These are phyloP conservation scores for Jacana jacana DNA, from an alignment of 2,113 vertebrate species.

Conservation along the genomic window DNA sequence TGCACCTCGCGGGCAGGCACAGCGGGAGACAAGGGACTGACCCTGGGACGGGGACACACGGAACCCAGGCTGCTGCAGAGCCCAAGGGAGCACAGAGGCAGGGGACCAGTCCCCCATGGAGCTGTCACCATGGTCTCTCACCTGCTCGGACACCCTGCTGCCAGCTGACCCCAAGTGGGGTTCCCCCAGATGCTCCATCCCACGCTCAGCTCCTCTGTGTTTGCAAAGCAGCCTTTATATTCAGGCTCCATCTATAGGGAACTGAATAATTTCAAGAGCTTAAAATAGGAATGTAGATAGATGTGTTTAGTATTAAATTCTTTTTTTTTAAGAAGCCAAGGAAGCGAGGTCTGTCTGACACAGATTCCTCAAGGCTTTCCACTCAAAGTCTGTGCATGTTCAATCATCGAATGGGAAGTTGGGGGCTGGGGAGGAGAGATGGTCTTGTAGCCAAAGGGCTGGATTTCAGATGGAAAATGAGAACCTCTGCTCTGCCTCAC, in stretches of 20 bases:
- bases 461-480: background rate
- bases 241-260: conserved; percentile 53
- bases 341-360: conserved; percentile 27
- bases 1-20: background rate
- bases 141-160: accelerated
- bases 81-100: background rate
- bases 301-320: conserved; percentile 6
- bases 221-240: conserved; percentile 26
- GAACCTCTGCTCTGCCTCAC: background rate
- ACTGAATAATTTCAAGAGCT: conserved; percentile 38
- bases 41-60: too few species aligned
- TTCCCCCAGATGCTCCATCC: background rate
- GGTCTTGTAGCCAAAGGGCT: background rate
- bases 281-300: conserved; percentile 59
- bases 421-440: background rate
- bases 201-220: background rate
- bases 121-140: background rate
- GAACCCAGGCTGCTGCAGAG: background rate
- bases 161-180: background rate
- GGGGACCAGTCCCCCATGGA: background rate
- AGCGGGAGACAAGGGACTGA: background rate
- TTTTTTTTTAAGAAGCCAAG: background rate
- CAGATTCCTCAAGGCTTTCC: conserved; percentile 37
- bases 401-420: background rate
- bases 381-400: background rate